These are phyloP conservation scores for Sylvilagus bachmani DNA, from an alignment of 2,113 vertebrate genomes.

Conservation along the genomic window DNA sequence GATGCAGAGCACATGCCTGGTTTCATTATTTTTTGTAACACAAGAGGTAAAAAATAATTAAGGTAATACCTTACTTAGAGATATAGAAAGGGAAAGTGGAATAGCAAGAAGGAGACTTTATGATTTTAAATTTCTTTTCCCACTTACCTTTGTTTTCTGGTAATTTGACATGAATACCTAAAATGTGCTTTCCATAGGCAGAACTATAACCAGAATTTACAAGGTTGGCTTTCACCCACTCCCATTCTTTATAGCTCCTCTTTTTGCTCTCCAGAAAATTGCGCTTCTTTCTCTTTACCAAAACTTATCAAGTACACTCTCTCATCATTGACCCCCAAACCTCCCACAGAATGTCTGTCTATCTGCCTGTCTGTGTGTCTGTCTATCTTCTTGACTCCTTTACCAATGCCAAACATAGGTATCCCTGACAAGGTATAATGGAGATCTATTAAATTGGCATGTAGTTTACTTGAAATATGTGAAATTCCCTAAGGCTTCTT, in stretches of 20 bases:
- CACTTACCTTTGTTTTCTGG: too few species aligned
- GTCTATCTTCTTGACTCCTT: not conserved
- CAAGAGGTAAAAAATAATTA: not conserved
- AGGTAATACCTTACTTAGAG: not conserved
- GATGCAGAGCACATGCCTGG: not conserved
- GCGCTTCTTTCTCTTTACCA: not conserved
- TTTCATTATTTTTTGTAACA: constrained; percentile 39
- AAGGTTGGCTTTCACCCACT: not conserved
- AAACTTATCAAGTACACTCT: not conserved
- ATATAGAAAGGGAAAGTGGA: constrained; percentile 16
- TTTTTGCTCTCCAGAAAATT: not conserved
- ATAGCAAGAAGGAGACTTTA: not conserved
- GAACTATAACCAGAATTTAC: not conserved
- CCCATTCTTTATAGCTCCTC: accelerated
- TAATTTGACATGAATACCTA: not conserved
- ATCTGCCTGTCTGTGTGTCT: too few species aligned
- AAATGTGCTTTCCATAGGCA: not conserved
- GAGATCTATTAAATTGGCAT: not conserved
- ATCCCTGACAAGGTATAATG: not conserved
- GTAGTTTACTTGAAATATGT: not conserved
- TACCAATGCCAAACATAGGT: not conserved
- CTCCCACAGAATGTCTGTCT: not conserved
- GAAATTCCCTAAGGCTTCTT: not conserved
- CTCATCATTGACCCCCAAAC: not conserved
- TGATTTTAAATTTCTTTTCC: not conserved